A percentile compares a stretch with the other conserved stretches of the same genome.
Evolutionary conservation across 2,888 invertebrate genomes (phyloP).

Genomic region (Anoplius nigerrimus): DNA sequence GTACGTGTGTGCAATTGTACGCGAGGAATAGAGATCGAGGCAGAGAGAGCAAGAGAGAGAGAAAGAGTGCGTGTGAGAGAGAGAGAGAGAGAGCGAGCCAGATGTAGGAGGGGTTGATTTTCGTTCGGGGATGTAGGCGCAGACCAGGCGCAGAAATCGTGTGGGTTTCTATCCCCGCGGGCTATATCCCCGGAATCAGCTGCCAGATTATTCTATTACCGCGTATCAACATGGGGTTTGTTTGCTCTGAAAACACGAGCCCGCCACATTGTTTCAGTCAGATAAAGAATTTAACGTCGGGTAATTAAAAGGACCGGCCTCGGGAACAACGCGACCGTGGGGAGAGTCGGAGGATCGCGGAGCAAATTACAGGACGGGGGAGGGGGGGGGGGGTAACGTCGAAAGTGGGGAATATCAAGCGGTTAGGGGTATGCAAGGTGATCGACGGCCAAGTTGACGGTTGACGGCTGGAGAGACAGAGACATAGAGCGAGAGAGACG

Average conservation of each 20-base stretch:
- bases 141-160: conserved; percentile 66
- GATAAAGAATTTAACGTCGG: conserved; percentile 82
- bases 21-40: background rate
- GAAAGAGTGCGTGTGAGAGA: conserved; percentile 38
- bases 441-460: too few species aligned
- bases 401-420: background rate
- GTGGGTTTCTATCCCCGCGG: conserved; percentile 72
- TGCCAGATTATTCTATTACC: conserved; percentile 84
- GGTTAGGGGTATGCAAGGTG: background rate
- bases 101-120: conserved; percentile 60
- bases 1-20: too few species aligned
- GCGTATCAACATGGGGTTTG: conserved; percentile 82
- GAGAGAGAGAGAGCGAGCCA: conserved; percentile 32
- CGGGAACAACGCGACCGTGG: conserved; percentile 39
- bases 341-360: conserved; percentile 3
- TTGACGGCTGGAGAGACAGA: too few species aligned
- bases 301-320: conserved; percentile 77
- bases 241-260: conserved; percentile 81
- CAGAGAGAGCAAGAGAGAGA: background rate
- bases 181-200: conserved; percentile 75
- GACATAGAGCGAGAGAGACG: background rate
- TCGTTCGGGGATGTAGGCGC: conserved; percentile 60
- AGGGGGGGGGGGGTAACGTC: background rate
- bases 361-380: background rate
- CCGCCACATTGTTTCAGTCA: conserved; percentile 79